Evolutionary conservation across 2,113 vertebrate species (phyloP).

Genomic region (Ornithorhynchus anatinus): DNA sequence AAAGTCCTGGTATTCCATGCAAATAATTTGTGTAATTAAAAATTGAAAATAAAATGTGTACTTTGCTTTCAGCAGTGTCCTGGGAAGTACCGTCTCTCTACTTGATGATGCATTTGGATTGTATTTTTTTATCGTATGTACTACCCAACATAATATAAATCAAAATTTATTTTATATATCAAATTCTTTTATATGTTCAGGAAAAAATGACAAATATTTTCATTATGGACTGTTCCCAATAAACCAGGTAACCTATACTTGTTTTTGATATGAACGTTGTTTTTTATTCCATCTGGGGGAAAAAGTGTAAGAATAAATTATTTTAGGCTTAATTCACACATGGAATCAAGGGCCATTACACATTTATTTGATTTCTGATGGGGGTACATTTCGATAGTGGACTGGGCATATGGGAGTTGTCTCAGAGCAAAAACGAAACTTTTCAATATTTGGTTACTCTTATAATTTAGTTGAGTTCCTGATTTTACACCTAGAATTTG

Average conservation of each 20-base stretch:
- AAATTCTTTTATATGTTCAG: conserved; percentile 44
- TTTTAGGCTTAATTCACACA: too few species aligned
- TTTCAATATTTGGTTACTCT: too few species aligned
- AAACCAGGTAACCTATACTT: conserved; percentile 55
- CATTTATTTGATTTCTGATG: too few species aligned
- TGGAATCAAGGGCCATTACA: too few species aligned
- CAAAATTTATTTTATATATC: conserved; percentile 28
- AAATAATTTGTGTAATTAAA: conserved; percentile 13
- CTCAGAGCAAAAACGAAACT: too few species aligned
- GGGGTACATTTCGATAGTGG: too few species aligned
- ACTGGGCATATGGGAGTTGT: too few species aligned
- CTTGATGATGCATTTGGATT: not conserved
- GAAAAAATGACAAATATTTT: conserved; percentile 37
- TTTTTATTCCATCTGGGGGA: not conserved
- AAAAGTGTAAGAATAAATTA: not conserved
- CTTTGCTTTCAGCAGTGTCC: not conserved
- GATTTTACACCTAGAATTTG: too few species aligned
- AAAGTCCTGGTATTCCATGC: conserved; percentile 35
- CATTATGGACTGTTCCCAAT: conserved; percentile 47
- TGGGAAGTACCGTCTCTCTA: not conserved
- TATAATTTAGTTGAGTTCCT: too few species aligned
- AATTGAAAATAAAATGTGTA: not conserved
- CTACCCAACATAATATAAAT: conserved; percentile 9
- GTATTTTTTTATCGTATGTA: conserved; percentile 45
- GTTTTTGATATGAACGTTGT: conserved; percentile 27